Conservation (phyloP, 2,888 invertebrate species). For the Panopea generosa region DNA sequence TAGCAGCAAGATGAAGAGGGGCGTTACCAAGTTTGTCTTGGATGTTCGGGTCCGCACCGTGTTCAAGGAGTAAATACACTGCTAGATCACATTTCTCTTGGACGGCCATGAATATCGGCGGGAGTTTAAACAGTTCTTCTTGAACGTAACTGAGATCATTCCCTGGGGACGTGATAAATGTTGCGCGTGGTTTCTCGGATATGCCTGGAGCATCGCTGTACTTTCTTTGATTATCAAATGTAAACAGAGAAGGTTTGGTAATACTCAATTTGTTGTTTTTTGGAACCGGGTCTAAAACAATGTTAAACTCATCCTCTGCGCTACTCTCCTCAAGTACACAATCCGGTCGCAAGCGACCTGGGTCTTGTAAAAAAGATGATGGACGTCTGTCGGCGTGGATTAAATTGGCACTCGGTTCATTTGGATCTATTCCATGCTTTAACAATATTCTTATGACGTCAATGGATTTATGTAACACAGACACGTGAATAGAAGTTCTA, state of each 20-base stretch:
- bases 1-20: conserved; percentile 87
- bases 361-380: conserved; percentile 44
- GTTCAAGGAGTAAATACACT: conserved; percentile 87
- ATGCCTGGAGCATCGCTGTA: conserved; percentile 7
- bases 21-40: conserved; percentile 87
- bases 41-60: conserved; percentile 87
- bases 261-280: no score
- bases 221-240: conserved; percentile 4
- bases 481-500: conserved; percentile 87
- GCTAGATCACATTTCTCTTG: conserved; percentile 87
- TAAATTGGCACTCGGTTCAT: conserved; percentile 85
- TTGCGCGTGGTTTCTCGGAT: conserved; percentile 23
- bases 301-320: neutral
- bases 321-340: conserved; percentile 52
- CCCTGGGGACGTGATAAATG: conserved; percentile 38
- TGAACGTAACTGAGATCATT: conserved; percentile 85
- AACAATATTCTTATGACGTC: conserved; percentile 87
- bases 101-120: conserved; percentile 88
- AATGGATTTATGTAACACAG: conserved; percentile 87
- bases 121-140: conserved; percentile 87
- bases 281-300: no score
- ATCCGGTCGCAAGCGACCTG: conserved; percentile 40
- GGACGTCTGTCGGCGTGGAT: conserved; percentile 42
- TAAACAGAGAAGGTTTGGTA: no score
- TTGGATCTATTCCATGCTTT: conserved; percentile 87